A percentile compares a stretch with the other conserved stretches of the same genome.
These are phyloP conservation scores for Acrossocheilus fasciatus DNA, from an alignment of 2,797 vertebrate species.

Conservation along the genomic window DNA sequence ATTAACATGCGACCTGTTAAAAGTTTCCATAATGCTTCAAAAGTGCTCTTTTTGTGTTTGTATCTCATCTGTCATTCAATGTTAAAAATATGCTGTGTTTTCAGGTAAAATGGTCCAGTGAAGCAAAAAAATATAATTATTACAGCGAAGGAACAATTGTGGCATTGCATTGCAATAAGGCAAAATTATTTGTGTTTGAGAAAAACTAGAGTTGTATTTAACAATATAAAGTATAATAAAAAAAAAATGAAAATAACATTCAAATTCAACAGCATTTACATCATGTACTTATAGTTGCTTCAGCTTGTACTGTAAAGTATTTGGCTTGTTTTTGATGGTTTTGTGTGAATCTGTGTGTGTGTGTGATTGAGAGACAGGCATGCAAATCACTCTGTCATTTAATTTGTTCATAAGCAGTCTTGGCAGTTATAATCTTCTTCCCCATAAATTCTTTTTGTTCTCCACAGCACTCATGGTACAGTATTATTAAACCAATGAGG, in stretches of 20 bases:
- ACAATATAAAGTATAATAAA: neutral
- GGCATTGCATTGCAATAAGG: neutral
- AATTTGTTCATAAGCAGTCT: neutral
- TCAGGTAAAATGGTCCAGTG: neutral
- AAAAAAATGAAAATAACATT: neutral
- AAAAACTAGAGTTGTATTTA: neutral
- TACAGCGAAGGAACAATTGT: neutral
- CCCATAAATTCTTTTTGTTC: neutral
- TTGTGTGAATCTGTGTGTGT: neutral
- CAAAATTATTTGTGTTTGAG: neutral
- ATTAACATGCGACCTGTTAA: too few relatives aligned
- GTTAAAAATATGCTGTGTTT: neutral
- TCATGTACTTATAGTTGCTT: neutral
- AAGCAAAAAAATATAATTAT: neutral
- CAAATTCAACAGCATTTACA: neutral
- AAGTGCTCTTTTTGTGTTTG: neutral
- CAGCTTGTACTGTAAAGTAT: neutral
- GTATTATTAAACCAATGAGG: neutral
- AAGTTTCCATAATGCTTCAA: neutral
- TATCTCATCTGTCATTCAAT: neutral
- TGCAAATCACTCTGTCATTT: neutral
- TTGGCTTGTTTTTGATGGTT: neutral
- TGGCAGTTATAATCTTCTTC: neutral
- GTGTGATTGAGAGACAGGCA: slow-evolving; percentile 7
- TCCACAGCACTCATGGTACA: neutral